Conservation (phyloP, 1,140 invertebrate species). For the Bactericera cockerelli region DNA sequence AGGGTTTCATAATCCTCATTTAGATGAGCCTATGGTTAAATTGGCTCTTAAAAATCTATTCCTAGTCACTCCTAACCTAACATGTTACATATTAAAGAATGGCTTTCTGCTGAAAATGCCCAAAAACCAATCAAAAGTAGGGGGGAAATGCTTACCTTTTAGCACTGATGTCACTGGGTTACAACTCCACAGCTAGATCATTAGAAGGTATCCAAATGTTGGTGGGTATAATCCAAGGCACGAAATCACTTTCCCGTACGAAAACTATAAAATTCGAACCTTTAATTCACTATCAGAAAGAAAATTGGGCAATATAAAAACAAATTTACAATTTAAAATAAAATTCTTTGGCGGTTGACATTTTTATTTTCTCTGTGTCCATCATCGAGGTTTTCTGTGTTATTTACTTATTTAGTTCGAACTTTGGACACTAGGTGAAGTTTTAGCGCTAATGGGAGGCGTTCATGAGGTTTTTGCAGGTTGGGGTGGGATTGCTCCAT, state of each 20-base stretch:
- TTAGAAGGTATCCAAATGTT: not conserved
- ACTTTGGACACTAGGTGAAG: not conserved
- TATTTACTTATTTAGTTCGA: constrained; percentile 3
- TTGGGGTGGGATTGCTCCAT: too few relatives aligned
- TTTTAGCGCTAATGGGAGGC: too few relatives aligned
- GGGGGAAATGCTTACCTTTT: not conserved
- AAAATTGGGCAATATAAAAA: not conserved
- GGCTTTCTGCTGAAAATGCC: not conserved
- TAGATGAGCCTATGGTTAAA: too few relatives aligned
- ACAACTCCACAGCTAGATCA: too few relatives aligned
- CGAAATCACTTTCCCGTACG: not conserved
- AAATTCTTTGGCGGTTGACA: constrained; percentile 7
- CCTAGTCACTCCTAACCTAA: too few relatives aligned
- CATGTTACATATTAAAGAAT: too few relatives aligned
- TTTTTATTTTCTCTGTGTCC: constrained; percentile 8
- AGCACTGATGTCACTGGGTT: not conserved
- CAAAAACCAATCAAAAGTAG: not conserved
- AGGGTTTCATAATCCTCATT: not conserved
- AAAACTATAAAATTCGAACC: not conserved
- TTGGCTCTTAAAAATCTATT: too few relatives aligned
- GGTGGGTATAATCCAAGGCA: not conserved
- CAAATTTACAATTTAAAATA: not conserved
- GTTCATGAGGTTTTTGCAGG: too few relatives aligned
- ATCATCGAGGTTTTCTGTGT: too few relatives aligned
- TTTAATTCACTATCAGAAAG: not conserved